A percentile compares a stretch with the other conserved stretches of the same genome.
Evolutionary conservation across 2,797 vertebrate species (phyloP).

Genomic region (Heterohyrax brucei): DNA sequence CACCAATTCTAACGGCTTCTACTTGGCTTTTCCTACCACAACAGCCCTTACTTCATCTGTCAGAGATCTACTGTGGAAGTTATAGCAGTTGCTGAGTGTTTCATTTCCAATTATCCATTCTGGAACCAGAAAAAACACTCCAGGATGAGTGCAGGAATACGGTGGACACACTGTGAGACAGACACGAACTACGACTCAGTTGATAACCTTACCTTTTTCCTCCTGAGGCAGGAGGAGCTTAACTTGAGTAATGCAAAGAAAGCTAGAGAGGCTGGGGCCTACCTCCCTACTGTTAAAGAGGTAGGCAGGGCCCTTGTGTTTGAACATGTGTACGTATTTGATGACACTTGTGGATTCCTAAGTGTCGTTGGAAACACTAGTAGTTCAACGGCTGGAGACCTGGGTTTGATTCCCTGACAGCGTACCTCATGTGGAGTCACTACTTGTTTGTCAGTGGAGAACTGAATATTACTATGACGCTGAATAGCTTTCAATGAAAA

Average conservation of each 20-base stretch:
- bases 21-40: too few relatives aligned
- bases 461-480: not conserved
- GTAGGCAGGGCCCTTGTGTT: not conserved
- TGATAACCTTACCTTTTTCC: not conserved
- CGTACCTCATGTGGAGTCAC: not conserved
- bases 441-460: not conserved
- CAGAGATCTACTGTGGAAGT: too few relatives aligned
- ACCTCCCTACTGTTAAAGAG: too few relatives aligned
- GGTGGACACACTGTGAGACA: too few relatives aligned
- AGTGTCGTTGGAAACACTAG: not conserved
- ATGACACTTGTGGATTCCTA: not conserved
- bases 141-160: too few relatives aligned
- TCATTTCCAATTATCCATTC: too few relatives aligned
- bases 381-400: not conserved
- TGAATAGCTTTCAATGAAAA: not conserved
- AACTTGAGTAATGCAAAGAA: not conserved
- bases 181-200: too few relatives aligned
- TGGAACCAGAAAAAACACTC: too few relatives aligned
- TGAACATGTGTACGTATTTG: not conserved
- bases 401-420: not conserved
- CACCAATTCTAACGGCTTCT: too few relatives aligned
- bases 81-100: too few relatives aligned
- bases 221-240: not conserved
- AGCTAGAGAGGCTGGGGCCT: not conserved
- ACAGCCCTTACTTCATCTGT: too few relatives aligned